Conservation (phyloP, 2,113 vertebrate species). For the Bostrychus sinensis region DNA sequence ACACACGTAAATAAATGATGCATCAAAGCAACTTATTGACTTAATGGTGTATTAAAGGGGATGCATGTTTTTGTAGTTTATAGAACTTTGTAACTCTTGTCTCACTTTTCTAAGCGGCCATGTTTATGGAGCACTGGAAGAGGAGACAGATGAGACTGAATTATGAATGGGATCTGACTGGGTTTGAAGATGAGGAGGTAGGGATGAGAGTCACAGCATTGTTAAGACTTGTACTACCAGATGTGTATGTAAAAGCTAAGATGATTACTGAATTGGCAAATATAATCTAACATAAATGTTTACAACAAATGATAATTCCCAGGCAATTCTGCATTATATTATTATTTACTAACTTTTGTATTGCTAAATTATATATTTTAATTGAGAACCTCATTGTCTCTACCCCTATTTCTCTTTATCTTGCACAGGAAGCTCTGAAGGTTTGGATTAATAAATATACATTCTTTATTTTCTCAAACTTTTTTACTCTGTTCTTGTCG, state of each 20-base stretch:
- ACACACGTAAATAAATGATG: too few species aligned
- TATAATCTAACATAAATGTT: too few species aligned
- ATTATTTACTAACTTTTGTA: background rate
- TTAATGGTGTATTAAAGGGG: background rate
- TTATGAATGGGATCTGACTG: conserved; percentile 97
- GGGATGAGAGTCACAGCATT: conserved; percentile 35
- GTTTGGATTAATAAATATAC: conserved; percentile 83
- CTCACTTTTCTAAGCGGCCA: conserved; percentile 84
- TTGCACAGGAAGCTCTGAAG: conserved; percentile 94
- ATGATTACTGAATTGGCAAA: too few species aligned
- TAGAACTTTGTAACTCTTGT: conserved; percentile 1
- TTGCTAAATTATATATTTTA: background rate
- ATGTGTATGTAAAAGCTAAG: background rate
- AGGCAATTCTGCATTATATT: too few species aligned
- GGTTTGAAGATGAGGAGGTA: conserved; percentile 98
- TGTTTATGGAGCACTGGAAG: conserved; percentile 99
- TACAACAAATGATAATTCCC: too few species aligned
- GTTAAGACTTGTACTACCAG: background rate
- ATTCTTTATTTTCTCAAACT: conserved; percentile 8
- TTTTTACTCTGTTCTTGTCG: conserved; percentile 10
- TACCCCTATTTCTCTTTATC: conserved; percentile 63
- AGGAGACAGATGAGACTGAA: conserved; percentile 97
- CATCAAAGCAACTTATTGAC: background rate
- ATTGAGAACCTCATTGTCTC: background rate
- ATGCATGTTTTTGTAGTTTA: background rate